Evolutionary conservation across 2,888 invertebrate species (phyloP).

Genomic region (Machimus rusticus): DNA sequence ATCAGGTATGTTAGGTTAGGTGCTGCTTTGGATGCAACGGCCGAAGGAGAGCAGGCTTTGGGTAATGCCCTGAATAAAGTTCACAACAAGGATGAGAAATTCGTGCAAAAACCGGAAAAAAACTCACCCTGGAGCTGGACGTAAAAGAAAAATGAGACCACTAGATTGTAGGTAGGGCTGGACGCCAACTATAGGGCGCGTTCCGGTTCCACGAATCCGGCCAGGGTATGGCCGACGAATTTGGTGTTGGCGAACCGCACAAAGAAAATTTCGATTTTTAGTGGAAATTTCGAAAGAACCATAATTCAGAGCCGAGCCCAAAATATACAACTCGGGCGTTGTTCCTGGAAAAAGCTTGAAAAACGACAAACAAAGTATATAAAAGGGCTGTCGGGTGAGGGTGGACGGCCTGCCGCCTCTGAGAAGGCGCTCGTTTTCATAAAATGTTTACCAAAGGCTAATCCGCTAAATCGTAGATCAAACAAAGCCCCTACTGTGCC

Average conservation of each 20-base stretch:
- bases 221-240: background rate
- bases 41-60: background rate
- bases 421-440: constrained; percentile 16
- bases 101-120: background rate
- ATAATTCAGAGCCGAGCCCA: constrained; percentile 5
- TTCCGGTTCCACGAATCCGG: background rate
- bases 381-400: background rate
- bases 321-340: background rate
- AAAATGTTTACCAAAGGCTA: constrained; percentile 33
- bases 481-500: constrained; percentile 25
- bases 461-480: constrained; percentile 35
- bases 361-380: background rate
- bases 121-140: background rate
- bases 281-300: background rate
- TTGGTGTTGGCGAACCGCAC: background rate
- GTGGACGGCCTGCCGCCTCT: background rate
- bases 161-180: background rate
- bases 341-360: background rate
- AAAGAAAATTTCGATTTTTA: constrained; percentile 24
- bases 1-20: background rate
- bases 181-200: background rate
- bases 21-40: background rate
- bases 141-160: background rate
- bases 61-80: background rate
- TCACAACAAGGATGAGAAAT: background rate